phyloP scores from a whole-genome alignment of 1,140 invertebrate genomes.

The Drosophila lacteicornis region DNA sequence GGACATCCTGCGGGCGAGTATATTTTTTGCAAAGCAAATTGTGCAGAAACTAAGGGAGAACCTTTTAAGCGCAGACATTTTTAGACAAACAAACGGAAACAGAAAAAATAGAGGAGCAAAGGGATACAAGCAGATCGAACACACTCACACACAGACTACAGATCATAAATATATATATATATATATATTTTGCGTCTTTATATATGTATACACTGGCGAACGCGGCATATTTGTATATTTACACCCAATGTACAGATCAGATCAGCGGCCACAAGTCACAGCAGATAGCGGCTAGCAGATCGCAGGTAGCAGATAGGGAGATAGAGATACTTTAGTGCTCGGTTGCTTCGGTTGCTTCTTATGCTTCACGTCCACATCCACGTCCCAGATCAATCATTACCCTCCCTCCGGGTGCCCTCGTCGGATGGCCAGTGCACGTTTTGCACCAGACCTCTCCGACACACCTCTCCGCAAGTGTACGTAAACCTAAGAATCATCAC shows the following conservation, averaged over 20 bases:
- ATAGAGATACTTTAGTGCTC: slow-evolving; percentile 41
- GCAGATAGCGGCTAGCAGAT: slow-evolving; percentile 1
- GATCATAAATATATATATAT: slow-evolving; percentile 52
- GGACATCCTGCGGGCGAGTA: slow-evolving; percentile 47
- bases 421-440: background rate
- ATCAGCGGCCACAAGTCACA: slow-evolving; percentile 26
- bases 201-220: slow-evolving; percentile 67
- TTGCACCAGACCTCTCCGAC: slow-evolving; percentile 10
- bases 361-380: slow-evolving; percentile 48
- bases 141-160: slow-evolving; percentile 54
- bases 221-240: slow-evolving; percentile 69
- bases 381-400: slow-evolving; percentile 37
- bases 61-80: slow-evolving; percentile 69
- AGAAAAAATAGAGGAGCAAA: slow-evolving; percentile 24
- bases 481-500: slow-evolving; percentile 31
- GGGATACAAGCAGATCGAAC: slow-evolving; percentile 31
- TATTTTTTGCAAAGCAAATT: slow-evolving; percentile 80
- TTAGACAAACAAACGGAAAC: slow-evolving; percentile 55
- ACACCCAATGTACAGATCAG: slow-evolving; percentile 49
- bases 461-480: slow-evolving; percentile 32
- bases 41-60: slow-evolving; percentile 64
- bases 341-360: slow-evolving; percentile 62
- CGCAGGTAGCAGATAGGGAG: background rate
- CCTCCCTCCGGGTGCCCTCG: slow-evolving; percentile 1
- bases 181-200: slow-evolving; percentile 75